A percentile compares a stretch with the other conserved stretches of the same genome.
Conservation (phyloP, 2,888 invertebrate species). For the Microctonus hyperodae region DNA sequence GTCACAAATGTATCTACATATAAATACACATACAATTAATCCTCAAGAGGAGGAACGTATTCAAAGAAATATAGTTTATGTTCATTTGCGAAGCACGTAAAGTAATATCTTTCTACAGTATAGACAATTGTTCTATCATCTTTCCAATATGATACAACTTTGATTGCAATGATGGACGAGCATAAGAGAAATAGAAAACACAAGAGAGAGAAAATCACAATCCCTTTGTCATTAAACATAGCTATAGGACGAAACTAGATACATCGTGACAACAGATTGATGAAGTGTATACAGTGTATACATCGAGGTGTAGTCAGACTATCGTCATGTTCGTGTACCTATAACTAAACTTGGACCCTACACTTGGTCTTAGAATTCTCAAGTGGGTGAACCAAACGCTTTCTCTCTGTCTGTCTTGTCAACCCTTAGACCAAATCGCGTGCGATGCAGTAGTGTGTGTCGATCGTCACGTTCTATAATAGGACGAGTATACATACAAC, state of each 20-base stretch:
- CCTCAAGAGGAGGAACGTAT: too few relatives aligned
- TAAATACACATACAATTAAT: background rate
- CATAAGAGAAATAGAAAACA: too few relatives aligned
- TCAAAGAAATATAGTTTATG: too few relatives aligned
- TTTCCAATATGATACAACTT: conserved; percentile 3
- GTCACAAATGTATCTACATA: background rate
- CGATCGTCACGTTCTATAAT: conserved; percentile 23
- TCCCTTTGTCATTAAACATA: conserved; percentile 54
- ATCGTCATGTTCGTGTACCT: conserved; percentile 18
- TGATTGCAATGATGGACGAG: background rate
- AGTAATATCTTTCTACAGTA: too few relatives aligned
- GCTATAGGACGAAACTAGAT: conserved; percentile 52
- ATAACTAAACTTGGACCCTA: background rate
- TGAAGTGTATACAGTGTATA: too few relatives aligned
- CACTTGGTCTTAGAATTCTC: conserved; percentile 5
- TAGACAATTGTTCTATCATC: too few relatives aligned
- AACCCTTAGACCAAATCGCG: conserved; percentile 9
- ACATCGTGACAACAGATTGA: conserved; percentile 55
- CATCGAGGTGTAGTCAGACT: too few relatives aligned
- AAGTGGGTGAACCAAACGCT: background rate
- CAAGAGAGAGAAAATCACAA: conserved; percentile 2
- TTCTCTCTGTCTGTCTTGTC: conserved; percentile 8
- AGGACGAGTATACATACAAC: background rate
- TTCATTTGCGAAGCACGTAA: too few relatives aligned
- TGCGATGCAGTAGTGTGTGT: too few relatives aligned